Conservation (phyloP, 2,888 invertebrate genomes). For the Clunio marinus region DNA sequence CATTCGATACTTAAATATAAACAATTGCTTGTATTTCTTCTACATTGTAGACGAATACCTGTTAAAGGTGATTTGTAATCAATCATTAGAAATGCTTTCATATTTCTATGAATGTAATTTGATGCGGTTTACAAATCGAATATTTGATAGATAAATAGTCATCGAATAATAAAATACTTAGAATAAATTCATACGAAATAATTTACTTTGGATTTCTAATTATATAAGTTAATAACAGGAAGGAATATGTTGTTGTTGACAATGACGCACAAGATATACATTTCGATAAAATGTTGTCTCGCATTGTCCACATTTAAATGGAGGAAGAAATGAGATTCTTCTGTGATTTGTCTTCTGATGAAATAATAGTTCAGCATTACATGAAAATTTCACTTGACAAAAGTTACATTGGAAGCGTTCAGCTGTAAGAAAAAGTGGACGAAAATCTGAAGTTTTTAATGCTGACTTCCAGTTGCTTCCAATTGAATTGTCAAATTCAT, state of each 20-base stretch:
- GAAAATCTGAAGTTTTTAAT: constrained; percentile 24
- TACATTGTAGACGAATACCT: too few relatives aligned
- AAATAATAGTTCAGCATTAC: constrained; percentile 40
- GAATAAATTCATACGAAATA: too few relatives aligned
- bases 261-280: constrained; percentile 40
- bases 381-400: constrained; percentile 40
- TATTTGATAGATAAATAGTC: too few relatives aligned
- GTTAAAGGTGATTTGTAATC: too few relatives aligned
- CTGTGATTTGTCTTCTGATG: constrained; percentile 40
- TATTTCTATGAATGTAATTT: too few relatives aligned
- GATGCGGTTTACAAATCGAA: too few relatives aligned
- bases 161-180: too few relatives aligned
- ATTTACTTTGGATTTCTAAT: too few relatives aligned
- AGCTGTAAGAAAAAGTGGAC: constrained; percentile 39
- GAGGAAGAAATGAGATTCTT: constrained; percentile 39
- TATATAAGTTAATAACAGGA: too few relatives aligned
- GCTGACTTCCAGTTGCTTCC: constrained; percentile 3
- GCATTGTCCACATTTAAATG: constrained; percentile 41
- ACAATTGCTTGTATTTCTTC: too few relatives aligned
- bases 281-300: constrained; percentile 41
- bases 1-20: too few relatives aligned
- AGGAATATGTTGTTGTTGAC: constrained; percentile 40
- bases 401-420: constrained; percentile 41
- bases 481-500: constrained; percentile 6
- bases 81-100: too few relatives aligned